Evolutionary conservation across 2,888 invertebrate species (phyloP).

Genomic region (Apamea monoglypha): DNA sequence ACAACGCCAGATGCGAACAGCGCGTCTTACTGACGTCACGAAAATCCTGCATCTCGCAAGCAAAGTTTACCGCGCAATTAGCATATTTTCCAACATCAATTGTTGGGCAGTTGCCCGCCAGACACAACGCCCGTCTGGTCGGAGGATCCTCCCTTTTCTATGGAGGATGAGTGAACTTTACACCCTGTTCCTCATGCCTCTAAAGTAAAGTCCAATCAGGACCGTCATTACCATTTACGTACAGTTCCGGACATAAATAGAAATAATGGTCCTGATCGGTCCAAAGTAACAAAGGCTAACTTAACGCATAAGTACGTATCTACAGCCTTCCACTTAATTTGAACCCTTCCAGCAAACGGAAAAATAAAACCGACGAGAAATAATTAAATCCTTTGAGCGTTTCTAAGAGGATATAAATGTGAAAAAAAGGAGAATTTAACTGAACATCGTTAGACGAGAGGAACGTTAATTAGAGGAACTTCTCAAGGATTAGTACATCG

Average conservation of each 20-base stretch:
- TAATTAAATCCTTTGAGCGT: slow-evolving; percentile 70
- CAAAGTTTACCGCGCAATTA: too few relatives aligned
- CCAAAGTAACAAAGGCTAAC: background rate
- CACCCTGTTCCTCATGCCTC: too few relatives aligned
- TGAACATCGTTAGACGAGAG: slow-evolving; percentile 71
- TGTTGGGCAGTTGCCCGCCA: too few relatives aligned
- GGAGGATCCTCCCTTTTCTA: too few relatives aligned
- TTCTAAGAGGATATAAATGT: slow-evolving; percentile 68
- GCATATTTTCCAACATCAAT: too few relatives aligned
- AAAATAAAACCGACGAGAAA: slow-evolving; percentile 62
- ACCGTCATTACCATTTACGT: background rate
- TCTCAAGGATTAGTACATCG: slow-evolving; percentile 69
- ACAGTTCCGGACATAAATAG: background rate
- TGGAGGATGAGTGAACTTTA: too few relatives aligned
- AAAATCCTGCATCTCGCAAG: too few relatives aligned
- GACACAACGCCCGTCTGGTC: too few relatives aligned
- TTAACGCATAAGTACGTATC: slow-evolving; percentile 13
- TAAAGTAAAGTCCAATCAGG: too few relatives aligned
- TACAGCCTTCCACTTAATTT: slow-evolving; percentile 23
- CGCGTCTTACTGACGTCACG: too few relatives aligned
- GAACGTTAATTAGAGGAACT: slow-evolving; percentile 76
- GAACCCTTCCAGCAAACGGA: slow-evolving; percentile 25
- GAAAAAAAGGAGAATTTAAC: slow-evolving; percentile 69
- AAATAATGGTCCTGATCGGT: background rate
- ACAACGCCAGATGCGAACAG: too few relatives aligned